Conservation (phyloP, 2,888 invertebrate genomes). For the Rosalia funebris region DNA sequence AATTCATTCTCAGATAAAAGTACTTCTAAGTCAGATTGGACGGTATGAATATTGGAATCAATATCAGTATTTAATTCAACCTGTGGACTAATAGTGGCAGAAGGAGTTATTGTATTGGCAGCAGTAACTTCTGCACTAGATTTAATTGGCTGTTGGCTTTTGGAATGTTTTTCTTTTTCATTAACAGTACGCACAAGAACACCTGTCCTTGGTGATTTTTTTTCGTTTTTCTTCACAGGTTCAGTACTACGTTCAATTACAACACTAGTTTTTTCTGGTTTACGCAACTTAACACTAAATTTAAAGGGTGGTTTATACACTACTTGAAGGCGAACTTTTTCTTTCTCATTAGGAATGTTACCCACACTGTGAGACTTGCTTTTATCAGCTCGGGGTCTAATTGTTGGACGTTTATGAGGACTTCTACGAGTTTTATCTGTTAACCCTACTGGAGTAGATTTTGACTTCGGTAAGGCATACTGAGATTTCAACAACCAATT, state of each 20-base stretch:
- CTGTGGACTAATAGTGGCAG: conserved; percentile 41
- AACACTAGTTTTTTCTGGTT: conserved; percentile 75
- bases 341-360: conserved; percentile 70
- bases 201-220: conserved; percentile 61
- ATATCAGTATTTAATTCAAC: conserved; percentile 56
- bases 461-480: conserved; percentile 79
- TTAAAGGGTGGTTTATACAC: conserved; percentile 90
- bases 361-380: conserved; percentile 75
- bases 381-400: conserved; percentile 66
- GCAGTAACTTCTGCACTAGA: not conserved
- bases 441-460: conserved; percentile 83
- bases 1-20: conserved; percentile 70
- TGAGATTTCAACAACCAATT: conserved; percentile 85
- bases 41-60: conserved; percentile 70
- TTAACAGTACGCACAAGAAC: conserved; percentile 63
- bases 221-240: conserved; percentile 48
- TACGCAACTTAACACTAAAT: conserved; percentile 82
- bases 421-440: conserved; percentile 69
- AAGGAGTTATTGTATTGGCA: conserved; percentile 22
- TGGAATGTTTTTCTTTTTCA: conserved; percentile 14
- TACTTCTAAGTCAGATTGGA: conserved; percentile 71
- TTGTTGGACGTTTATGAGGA: conserved; percentile 62
- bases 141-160: conserved; percentile 9
- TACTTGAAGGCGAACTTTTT: conserved; percentile 82
- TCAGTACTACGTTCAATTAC: conserved; percentile 69